Base-by-base conservation (phyloP, 1,140 invertebrate genomes). In the Zaprionus vittiger region DNA sequence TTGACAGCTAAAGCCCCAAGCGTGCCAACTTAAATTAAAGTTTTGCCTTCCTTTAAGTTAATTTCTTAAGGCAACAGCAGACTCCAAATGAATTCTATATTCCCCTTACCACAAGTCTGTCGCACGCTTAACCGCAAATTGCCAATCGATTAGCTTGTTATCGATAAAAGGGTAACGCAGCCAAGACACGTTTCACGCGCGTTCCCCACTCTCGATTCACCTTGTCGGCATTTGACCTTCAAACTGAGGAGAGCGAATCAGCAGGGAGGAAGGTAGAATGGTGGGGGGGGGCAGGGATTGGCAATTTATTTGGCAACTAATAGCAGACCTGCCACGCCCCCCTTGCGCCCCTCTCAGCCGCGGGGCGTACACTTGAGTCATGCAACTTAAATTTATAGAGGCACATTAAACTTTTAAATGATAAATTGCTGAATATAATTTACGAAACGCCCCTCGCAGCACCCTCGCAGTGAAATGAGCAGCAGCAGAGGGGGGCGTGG, bases 341-440 rank as follows among this genome's bases (percentile, higher is more conserved):
- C 17, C 4, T 4, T 1, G 11, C 34, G 0, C 11, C 15, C 11
- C 31, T 14, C 52, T 4, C 22, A 34, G 49, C 34, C 56, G 62
- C 72, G 68, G 60, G 60, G 14, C 55, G 26, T n/a, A 12, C 81
- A 83, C 81, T 83, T 55, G 65, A 87, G 83, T 83, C 83, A 89
- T 87, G 83, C 84, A 89, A 87, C 84, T 87, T 77, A 68, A 89
- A 89, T 89, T 89, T 89, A 90, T 89, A 89, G 85, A 90, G 87
- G 81, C 81, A 90, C 84, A 89, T 89, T 90, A 89, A 89, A 89
- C 85, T 89, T 89, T 89, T 89, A 89, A 89, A 89, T 89, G 84
- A 89, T 89, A 89, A 89, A 89, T 89, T 89, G 81, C 81, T 81
- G 81, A 90, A 89, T 81, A 89, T 89, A 89, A 89, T 89, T 89